Conservation (phyloP, 1,140 invertebrate genomes). For the Magallana ariakensis region DNA sequence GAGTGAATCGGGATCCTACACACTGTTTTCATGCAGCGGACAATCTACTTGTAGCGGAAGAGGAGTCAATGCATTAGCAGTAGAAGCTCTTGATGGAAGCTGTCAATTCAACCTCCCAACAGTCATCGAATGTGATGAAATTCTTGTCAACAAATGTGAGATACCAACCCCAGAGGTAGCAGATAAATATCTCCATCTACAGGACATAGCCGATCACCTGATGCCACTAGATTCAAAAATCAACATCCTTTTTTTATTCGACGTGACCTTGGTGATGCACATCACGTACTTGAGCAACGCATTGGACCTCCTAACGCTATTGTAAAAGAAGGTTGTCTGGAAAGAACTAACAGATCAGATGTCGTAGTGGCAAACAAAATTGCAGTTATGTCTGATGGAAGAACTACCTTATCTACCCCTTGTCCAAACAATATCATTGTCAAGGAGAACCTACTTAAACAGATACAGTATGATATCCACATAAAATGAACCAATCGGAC, state of each 20-base stretch:
- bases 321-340: conserved; percentile 54
- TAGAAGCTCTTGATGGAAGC: neutral
- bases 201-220: conserved; percentile 34
- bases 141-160: conserved; percentile 34
- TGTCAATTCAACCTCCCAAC: neutral
- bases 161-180: conserved; percentile 46
- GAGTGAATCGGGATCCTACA: neutral
- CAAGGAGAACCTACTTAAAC: too few relatives aligned
- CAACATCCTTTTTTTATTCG: conserved; percentile 47
- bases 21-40: conserved; percentile 42
- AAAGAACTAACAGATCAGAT: neutral
- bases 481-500: too few relatives aligned
- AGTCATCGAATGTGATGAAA: conserved; percentile 44
- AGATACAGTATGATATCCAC: too few relatives aligned
- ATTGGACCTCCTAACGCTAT: conserved; percentile 52
- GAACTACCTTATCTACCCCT: conserved; percentile 30
- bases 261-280: conserved; percentile 49
- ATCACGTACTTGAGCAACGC: conserved; percentile 52
- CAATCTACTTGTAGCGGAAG: neutral
- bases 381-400: conserved; percentile 22
- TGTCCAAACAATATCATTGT: conserved; percentile 47
- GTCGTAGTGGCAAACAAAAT: conserved; percentile 30
- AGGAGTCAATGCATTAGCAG: neutral
- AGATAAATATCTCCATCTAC: conserved; percentile 13
- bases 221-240: conserved; percentile 32